Base-by-base conservation (phyloP, 2,888 invertebrate species). In the Drosophila multiciliata region DNA sequence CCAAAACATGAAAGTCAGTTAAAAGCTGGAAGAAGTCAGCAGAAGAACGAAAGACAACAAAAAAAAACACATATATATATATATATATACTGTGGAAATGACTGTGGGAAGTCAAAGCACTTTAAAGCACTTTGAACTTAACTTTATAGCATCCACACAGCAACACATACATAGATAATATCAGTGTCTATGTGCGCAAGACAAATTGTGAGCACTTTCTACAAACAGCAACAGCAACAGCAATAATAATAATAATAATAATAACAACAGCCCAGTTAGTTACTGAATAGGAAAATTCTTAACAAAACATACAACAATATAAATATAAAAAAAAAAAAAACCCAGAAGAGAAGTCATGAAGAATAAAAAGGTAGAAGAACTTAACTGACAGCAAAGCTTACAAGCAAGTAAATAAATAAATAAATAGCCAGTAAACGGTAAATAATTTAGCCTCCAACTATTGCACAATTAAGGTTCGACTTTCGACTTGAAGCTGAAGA, bases 101-200 rank as follows among this genome's bases (percentile, higher is more conserved):
- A 78, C 68, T 82, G 88, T 89, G 89, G 83, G 90, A 88, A 88
- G 85, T 90, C 90, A 88, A 85, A 86, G 89, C 65, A 85, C 84
- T 90, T 80, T 72, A 85, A 76, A 87, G 85, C 90, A 88, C 88
- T 89, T 87, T 84, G 88, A 89, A 87, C 86, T 87, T 71, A 89
- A 84, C 86, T 84, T 69, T 61, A 73, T 52, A 52, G 67, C 59
- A 66, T 17, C 50, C 23, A 55, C 45, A 36, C 33, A 38, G 17
- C 48, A 45, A 76, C n/a, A 52, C 7, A n/a, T 49, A 49, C 48
- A 29, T 33, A 40, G n/a, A 23, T 49, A 36, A 23, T 49, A 33
- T 50, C 29, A 63, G 42, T 58, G 59, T 61, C 45, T 54, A 52
- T 69, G 54, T 65, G 67, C 54, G 53, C 32, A 66, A 71, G 74